phyloP scores from a whole-genome alignment of 1,140 invertebrate genomes.

The Cyphomyrmex costatus region DNA sequence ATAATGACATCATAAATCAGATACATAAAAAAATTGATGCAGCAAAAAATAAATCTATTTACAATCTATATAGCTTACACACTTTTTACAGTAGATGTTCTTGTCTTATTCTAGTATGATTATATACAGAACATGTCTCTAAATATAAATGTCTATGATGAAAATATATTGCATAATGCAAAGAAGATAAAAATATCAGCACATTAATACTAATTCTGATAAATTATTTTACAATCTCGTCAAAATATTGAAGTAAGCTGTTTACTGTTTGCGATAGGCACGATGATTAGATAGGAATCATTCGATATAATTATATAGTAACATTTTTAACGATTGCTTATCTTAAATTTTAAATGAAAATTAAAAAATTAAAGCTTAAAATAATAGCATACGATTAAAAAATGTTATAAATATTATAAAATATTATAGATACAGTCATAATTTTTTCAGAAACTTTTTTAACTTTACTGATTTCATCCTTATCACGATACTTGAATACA shows the following conservation, averaged over 20 bases:
- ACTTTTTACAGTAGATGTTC: constrained; percentile 24
- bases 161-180: neutral
- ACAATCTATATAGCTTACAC: constrained; percentile 69
- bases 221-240: constrained; percentile 9
- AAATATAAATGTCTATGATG: constrained; percentile 17
- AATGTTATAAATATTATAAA: constrained; percentile 1
- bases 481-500: neutral
- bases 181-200: constrained; percentile 45
- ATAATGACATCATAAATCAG: constrained; percentile 25
- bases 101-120: constrained; percentile 17
- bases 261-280: neutral
- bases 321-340: neutral
- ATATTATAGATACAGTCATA: constrained; percentile 17
- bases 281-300: neutral
- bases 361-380: constrained; percentile 14
- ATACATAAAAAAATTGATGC: constrained; percentile 24
- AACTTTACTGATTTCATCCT: neutral
- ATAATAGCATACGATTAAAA: constrained; percentile 1
- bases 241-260: neutral
- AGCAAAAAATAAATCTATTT: constrained; percentile 70
- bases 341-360: neutral
- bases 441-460: neutral
- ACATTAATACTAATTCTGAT: constrained; percentile 19
- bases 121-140: constrained; percentile 60
- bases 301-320: neutral